phyloP scores from a whole-genome alignment of 1,140 invertebrate genomes.

The Drepana arcuata region DNA sequence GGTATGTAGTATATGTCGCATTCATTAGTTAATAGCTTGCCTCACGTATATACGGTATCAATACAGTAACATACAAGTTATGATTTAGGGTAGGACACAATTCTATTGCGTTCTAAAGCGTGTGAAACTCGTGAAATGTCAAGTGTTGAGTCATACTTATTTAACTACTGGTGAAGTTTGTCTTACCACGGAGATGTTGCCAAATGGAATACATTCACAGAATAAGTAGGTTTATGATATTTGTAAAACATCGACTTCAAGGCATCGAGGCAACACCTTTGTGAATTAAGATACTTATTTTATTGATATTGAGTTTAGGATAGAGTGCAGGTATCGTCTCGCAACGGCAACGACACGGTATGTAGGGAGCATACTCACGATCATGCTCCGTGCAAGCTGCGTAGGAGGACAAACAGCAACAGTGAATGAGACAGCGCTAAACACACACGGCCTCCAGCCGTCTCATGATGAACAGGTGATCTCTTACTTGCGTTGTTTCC shows the following conservation, averaged over 20 bases:
- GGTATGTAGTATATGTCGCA: too few relatives aligned
- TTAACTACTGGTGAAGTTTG: slow-evolving; percentile 12
- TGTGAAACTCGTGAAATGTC: slow-evolving; percentile 21
- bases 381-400: slow-evolving; percentile 88
- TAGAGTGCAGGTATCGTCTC: slow-evolving; percentile 11
- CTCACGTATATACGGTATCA: slow-evolving; percentile 12
- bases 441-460: slow-evolving; percentile 19
- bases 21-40: too few relatives aligned
- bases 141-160: slow-evolving; percentile 16
- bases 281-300: slow-evolving; percentile 10
- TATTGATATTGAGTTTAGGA: slow-evolving; percentile 3
- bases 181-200: slow-evolving; percentile 31
- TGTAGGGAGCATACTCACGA: slow-evolving; percentile 78
- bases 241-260: background rate
- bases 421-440: slow-evolving; percentile 62
- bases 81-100: too few relatives aligned
- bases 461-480: slow-evolving; percentile 25
- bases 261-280: slow-evolving; percentile 37
- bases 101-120: slow-evolving; percentile 22
- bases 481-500: slow-evolving; percentile 13
- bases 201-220: too few relatives aligned
- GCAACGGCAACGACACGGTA: slow-evolving; percentile 9
- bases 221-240: slow-evolving; percentile 4
- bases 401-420: slow-evolving; percentile 72
- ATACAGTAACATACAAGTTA: too few relatives aligned